These are phyloP conservation scores for Drosophila ercepeae DNA, from an alignment of 1,140 invertebrate genomes.

Conservation along the genomic window DNA sequence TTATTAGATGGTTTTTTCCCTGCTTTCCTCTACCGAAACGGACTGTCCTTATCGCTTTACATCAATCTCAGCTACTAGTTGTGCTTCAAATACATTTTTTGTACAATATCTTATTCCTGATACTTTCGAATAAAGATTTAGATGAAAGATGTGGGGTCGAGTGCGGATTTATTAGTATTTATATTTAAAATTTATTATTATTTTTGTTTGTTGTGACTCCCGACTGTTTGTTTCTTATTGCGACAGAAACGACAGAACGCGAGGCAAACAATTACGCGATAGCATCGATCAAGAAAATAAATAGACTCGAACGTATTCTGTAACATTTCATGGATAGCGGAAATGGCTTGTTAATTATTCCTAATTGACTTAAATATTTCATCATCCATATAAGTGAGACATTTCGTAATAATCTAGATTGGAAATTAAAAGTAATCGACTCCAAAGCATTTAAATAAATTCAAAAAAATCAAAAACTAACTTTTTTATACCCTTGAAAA, in stretches of 20 bases:
- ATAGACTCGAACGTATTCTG: slow-evolving; percentile 33
- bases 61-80: background rate
- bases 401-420: background rate
- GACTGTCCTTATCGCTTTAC: slow-evolving; percentile 15
- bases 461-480: no score
- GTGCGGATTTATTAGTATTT: slow-evolving; percentile 24
- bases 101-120: background rate
- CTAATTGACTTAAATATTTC: background rate
- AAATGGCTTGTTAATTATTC: slow-evolving; percentile 7
- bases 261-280: slow-evolving; percentile 11
- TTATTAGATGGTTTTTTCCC: no score
- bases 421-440: background rate
- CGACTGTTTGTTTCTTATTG: slow-evolving; percentile 10
- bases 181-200: slow-evolving; percentile 37
- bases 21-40: background rate
- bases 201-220: slow-evolving; percentile 28
- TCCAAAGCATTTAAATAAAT: background rate
- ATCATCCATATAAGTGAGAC: background rate
- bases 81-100: background rate
- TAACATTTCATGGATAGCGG: slow-evolving; percentile 25
- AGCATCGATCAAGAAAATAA: slow-evolving; percentile 12
- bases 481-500: no score
- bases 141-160: background rate
- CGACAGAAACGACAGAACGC: slow-evolving; percentile 26
- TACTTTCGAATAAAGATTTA: background rate